Base-by-base conservation (phyloP, 2,797 vertebrate species). In the Schizopygopsis pylzovi region DNA sequence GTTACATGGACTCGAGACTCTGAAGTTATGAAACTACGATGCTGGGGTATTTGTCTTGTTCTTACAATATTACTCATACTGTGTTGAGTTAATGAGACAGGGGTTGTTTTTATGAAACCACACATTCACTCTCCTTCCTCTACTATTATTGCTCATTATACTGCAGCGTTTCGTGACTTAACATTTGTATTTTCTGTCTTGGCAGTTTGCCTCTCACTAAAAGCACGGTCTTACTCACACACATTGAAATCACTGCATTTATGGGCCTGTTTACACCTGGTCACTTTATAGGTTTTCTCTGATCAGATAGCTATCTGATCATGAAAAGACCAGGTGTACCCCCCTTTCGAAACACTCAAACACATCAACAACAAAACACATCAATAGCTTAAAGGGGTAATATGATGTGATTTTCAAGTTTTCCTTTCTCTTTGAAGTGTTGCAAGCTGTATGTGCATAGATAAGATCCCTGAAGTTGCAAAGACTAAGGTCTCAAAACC, bases 101-200 rank as follows among this genome's bases (percentile, higher is more conserved):
- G 22, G 61, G 41, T 47, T 67, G 41, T 49, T 80, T 79, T 65
- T 49, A 25, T 67, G 10, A 47, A 67, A 47, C 13, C 39, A 63
- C 56, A 28, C 71, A 71, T 39, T 78, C 41, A 67, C 18, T 11
- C 61, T 47, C 6, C 41, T 33, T 47, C 43, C 41, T 80, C 43
- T 67, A 33, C 45, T 70, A 25, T 82, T 71, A 70, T 71, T 71
- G 33, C 37, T 71, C 67, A 56, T 56, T 70, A 54, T 68, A 41
- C 65, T 71, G 79, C 20, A 25, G 33, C 1, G 0, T 54, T 81
- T 81, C 11, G 12, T 81, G 65, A 81, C 47, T 70, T 59, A 41
- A 71, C 22, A 82, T 82, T 54, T 54, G 33, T 49, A 71, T 71
- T 71, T 81, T 71, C n/a, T 71, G 4, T 56, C 67, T 71, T 81